Conservation (phyloP, 2,888 invertebrate species). For the Dicycla oo region DNA sequence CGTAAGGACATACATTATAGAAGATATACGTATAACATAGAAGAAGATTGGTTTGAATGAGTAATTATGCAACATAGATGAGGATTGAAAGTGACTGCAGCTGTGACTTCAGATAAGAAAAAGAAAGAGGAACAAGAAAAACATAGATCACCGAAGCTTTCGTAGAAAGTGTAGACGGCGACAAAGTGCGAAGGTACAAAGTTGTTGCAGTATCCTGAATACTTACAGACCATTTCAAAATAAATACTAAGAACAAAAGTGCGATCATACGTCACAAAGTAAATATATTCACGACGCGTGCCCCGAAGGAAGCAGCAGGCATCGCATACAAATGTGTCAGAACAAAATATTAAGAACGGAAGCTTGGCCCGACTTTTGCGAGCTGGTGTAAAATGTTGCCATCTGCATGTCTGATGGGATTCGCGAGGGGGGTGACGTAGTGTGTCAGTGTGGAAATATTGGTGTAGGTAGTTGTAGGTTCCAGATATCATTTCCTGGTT, state of each 20-base stretch:
- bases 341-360: slow-evolving; percentile 74
- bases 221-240: slow-evolving; percentile 5
- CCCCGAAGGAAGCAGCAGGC: slow-evolving; percentile 71
- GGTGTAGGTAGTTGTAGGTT: background rate
- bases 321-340: slow-evolving; percentile 72
- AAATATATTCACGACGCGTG: slow-evolving; percentile 72
- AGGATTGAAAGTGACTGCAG: background rate
- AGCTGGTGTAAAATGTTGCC: slow-evolving; percentile 41
- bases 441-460: slow-evolving; percentile 8
- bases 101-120: too few species aligned
- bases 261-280: slow-evolving; percentile 50
- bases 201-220: slow-evolving; percentile 17
- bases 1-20: too few species aligned
- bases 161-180: background rate
- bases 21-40: too few species aligned
- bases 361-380: slow-evolving; percentile 49
- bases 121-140: background rate
- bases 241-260: slow-evolving; percentile 18
- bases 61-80: too few species aligned
- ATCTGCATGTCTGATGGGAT: slow-evolving; percentile 40
- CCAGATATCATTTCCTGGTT: background rate
- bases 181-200: slow-evolving; percentile 5
- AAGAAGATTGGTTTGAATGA: too few species aligned
- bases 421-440: slow-evolving; percentile 1
- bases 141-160: background rate